phyloP scores from a whole-genome alignment of 2,888 invertebrate species.

The Caenorhabditis wallacei region DNA sequence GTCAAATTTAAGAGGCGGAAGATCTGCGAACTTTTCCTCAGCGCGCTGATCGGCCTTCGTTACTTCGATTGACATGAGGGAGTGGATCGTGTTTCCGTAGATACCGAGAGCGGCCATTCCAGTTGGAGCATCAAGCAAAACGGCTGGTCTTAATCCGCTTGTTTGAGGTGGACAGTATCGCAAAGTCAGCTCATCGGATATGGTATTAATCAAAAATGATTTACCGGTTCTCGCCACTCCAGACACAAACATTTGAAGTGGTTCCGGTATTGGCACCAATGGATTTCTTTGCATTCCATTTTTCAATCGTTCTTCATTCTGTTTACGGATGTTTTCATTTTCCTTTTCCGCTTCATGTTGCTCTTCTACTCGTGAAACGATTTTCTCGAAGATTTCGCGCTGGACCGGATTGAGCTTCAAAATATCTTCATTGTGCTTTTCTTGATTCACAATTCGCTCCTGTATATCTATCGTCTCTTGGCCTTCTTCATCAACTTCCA shows the following conservation, averaged over 20 bases:
- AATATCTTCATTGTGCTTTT: not conserved
- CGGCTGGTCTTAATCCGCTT: slow-evolving; percentile 7
- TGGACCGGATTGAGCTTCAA: slow-evolving; percentile 37
- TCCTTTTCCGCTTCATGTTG: slow-evolving; percentile 6
- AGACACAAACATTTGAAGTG: slow-evolving; percentile 29
- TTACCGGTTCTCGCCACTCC: slow-evolving; percentile 68
- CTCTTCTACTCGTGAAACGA: slow-evolving; percentile 4
- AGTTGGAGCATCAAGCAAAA: slow-evolving; percentile 63
- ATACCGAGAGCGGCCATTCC: slow-evolving; percentile 65
- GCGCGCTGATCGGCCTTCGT: not conserved
- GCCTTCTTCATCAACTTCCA: slow-evolving; percentile 11
- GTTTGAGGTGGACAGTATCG: not conserved
- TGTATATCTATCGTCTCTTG: slow-evolving; percentile 18
- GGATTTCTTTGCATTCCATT: not conserved
- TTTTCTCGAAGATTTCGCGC: slow-evolving; percentile 35
- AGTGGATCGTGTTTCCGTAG: slow-evolving; percentile 59
- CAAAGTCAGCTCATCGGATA: slow-evolving; percentile 52
- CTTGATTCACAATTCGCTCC: slow-evolving; percentile 29
- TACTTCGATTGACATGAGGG: not conserved
- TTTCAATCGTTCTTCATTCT: not conserved
- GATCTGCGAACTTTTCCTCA: not conserved
- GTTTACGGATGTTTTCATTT: not conserved
- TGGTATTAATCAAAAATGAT: slow-evolving; percentile 53
- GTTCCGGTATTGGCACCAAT: not conserved
- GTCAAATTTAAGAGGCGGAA: not conserved